A percentile compares a stretch with the other conserved stretches of the same genome.
Conservation (phyloP, 2,113 vertebrate species). For the Gymnogyps californianus region DNA sequence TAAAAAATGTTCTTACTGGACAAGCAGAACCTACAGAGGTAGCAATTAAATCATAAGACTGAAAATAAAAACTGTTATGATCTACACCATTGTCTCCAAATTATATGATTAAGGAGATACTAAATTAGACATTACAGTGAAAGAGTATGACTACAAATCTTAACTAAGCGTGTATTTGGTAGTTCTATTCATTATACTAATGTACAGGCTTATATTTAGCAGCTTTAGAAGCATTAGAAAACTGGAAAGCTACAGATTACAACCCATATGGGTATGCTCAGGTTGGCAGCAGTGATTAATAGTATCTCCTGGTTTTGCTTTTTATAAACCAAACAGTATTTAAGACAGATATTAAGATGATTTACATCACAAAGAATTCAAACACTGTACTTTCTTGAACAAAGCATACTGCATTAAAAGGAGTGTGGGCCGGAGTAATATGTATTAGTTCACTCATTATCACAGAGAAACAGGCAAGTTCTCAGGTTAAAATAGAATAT, state of each 20-base stretch:
- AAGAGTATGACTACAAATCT: slow-evolving; percentile 27
- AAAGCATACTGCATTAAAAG: not conserved
- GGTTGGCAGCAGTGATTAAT: not conserved
- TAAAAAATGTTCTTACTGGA: not conserved
- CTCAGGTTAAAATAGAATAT: not conserved
- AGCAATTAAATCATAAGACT: slow-evolving; percentile 43
- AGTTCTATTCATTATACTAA: slow-evolving; percentile 6
- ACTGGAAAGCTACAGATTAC: slow-evolving; percentile 4
- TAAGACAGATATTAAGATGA: not conserved
- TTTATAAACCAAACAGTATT: slow-evolving; percentile 27
- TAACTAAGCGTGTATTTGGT: not conserved
- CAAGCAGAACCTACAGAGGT: not conserved
- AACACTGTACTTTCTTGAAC: not conserved
- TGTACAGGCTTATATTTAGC: slow-evolving; percentile 8
- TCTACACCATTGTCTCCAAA: slow-evolving; percentile 24
- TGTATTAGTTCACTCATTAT: not conserved
- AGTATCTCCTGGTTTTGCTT: not conserved
- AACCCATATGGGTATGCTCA: not conserved
- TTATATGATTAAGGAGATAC: not conserved
- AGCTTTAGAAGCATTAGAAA: slow-evolving; percentile 25
- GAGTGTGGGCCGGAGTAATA: not conserved
- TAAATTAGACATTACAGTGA: slow-evolving; percentile 7
- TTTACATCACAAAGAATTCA: not conserved
- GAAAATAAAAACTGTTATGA: slow-evolving; percentile 35
- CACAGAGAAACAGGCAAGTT: not conserved